A percentile compares a stretch with the other conserved stretches of the same genome.
phyloP scores from a whole-genome alignment of 1,140 invertebrate genomes.

The Plutomurus gul region DNA sequence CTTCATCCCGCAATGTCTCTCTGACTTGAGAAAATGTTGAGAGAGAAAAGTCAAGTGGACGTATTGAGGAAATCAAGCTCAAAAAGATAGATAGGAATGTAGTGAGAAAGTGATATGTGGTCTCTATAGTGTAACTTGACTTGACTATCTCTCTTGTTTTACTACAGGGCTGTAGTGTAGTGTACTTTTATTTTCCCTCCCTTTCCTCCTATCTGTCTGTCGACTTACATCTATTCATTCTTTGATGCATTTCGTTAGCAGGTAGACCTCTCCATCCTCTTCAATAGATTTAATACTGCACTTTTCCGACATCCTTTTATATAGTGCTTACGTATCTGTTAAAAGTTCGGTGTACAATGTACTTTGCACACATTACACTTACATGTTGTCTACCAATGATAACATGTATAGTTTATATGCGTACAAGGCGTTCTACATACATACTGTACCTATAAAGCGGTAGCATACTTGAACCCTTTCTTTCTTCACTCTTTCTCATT shows the following conservation, averaged over 20 bases:
- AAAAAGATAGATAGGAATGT: slow-evolving; percentile 22
- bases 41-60: slow-evolving; percentile 20
- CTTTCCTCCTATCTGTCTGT: background rate
- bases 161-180: background rate
- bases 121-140: slow-evolving; percentile 24
- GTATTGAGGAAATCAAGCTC: slow-evolving; percentile 23
- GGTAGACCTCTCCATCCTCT: background rate
- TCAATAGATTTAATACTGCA: slow-evolving; percentile 3
- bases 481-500: no score
- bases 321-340: background rate
- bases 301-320: background rate
- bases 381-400: no score
- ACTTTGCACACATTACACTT: background rate
- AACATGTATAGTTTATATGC: no score
- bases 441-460: no score
- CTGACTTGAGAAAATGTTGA: background rate
- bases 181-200: no score
- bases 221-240: background rate
- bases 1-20: background rate
- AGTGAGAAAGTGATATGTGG: slow-evolving; percentile 28
- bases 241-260: background rate
- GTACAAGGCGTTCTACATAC: no score
- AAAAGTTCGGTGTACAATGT: no score
- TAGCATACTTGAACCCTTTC: no score
- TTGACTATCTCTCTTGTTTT: background rate